Percentiles rank a stretch among this genome's conserved stretches.
Evolutionary conservation across 2,113 vertebrate species (phyloP).

Genomic region (Australoheros scitulus): DNA sequence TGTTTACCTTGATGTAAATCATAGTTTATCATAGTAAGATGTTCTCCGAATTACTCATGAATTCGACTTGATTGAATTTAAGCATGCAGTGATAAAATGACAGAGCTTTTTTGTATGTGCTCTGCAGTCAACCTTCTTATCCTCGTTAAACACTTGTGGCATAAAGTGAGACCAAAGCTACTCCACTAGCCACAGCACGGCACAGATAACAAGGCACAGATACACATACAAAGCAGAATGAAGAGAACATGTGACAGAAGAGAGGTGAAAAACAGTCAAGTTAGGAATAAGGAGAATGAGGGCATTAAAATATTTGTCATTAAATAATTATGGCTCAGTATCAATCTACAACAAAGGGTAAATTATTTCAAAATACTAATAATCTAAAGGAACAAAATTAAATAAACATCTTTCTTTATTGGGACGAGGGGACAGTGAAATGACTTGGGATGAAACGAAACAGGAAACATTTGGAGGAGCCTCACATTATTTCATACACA

Average conservation of each 20-base stretch:
- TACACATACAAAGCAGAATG: slow-evolving; percentile 50
- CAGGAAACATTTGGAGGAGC: slow-evolving; percentile 1
- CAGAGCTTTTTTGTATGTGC: slow-evolving; percentile 14
- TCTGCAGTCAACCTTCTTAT: slow-evolving; percentile 16
- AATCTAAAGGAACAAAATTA: slow-evolving; percentile 16
- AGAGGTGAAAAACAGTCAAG: slow-evolving; percentile 26
- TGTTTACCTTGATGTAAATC: not conserved
- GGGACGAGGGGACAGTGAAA: not conserved
- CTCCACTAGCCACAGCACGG: slow-evolving; percentile 49
- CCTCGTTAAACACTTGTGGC: slow-evolving; percentile 1
- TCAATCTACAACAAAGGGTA: not conserved
- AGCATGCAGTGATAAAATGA: not conserved
- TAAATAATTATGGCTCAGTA: not conserved
- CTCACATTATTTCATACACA: slow-evolving; percentile 2
- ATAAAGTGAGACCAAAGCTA: slow-evolving; percentile 36
- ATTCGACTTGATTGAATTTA: not conserved
- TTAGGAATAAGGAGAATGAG: slow-evolving; percentile 4
- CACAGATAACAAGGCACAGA: slow-evolving; percentile 58
- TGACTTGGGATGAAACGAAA: not conserved
- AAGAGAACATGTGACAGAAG: slow-evolving; percentile 12
- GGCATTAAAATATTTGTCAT: slow-evolving; percentile 5
- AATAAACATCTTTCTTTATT: slow-evolving; percentile 1
- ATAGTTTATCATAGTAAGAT: not conserved
- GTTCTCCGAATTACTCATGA: not conserved
- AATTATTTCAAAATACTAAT: not conserved